Evolutionary conservation across 2,797 vertebrate species (phyloP).

Genomic region (Artibeus jamaicensis): DNA sequence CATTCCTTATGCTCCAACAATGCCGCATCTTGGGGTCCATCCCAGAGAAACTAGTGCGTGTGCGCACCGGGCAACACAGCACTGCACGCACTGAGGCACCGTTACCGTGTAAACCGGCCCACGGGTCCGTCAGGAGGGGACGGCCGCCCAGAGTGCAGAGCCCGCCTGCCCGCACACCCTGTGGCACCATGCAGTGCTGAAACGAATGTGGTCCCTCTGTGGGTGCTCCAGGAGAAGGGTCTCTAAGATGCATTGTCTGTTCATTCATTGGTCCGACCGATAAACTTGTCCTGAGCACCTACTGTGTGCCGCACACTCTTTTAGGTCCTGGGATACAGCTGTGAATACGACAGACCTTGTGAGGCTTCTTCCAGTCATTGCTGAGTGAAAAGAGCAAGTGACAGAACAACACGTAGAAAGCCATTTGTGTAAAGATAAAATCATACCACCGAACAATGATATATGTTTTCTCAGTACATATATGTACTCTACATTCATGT

Average conservation of each 20-base stretch:
- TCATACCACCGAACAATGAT: background rate
- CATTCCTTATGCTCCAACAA: background rate
- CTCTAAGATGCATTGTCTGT: background rate
- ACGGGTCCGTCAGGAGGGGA: background rate
- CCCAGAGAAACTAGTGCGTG: background rate
- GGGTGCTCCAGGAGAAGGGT: background rate
- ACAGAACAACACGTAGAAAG: background rate
- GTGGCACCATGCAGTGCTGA: background rate
- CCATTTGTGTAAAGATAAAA: background rate
- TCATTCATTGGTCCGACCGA: background rate
- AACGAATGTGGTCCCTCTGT: background rate
- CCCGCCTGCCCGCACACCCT: background rate
- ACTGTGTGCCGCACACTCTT: background rate
- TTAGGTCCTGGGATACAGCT: background rate
- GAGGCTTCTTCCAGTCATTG: background rate
- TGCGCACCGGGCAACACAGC: background rate
- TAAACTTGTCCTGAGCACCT: background rate
- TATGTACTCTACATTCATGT: too few species aligned
- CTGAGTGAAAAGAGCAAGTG: background rate
- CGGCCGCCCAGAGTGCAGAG: rapidly evolving
- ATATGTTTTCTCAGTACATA: background rate
- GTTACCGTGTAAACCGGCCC: background rate
- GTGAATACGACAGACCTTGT: background rate
- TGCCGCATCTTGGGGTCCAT: background rate
- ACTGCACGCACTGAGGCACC: background rate